Conservation (phyloP, 2,888 invertebrate genomes). For the Tenthredo notha region DNA sequence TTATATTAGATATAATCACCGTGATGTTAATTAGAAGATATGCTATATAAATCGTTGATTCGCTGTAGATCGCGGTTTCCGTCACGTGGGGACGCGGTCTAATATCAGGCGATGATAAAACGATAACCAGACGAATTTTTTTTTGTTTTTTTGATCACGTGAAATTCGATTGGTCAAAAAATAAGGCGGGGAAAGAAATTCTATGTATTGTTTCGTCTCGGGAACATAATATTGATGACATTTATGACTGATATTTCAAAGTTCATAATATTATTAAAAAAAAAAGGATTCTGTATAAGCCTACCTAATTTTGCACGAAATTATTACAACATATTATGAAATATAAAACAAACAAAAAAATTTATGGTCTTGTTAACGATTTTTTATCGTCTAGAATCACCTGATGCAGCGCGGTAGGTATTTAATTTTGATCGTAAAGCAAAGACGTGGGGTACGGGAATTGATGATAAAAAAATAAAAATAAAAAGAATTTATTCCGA, state of each 20-base stretch:
- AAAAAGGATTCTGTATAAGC: not conserved
- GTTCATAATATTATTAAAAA: not conserved
- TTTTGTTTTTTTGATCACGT: not conserved
- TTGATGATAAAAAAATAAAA: not conserved
- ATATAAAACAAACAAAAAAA: not conserved
- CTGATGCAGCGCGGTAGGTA: not conserved
- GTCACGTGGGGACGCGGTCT: not conserved
- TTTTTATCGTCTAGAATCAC: not conserved
- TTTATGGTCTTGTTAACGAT: conserved; percentile 9
- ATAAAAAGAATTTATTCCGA: not conserved
- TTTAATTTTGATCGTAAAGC: conserved; percentile 21
- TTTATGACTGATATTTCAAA: not conserved
- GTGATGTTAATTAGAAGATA: not conserved
- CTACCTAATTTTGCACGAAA: not conserved
- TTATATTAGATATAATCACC: not conserved
- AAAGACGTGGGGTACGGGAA: not conserved
- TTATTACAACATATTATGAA: not conserved
- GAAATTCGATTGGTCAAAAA: conserved; percentile 12
- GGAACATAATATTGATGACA: not conserved
- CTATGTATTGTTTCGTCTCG: not conserved
- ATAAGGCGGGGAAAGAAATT: conserved; percentile 12
- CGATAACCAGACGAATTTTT: no score
- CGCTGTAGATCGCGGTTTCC: not conserved
- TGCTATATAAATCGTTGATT: not conserved
- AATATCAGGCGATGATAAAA: not conserved